Evolutionary conservation across 2,113 vertebrate species (phyloP).

Genomic region (Todiramphus saurophagus): DNA sequence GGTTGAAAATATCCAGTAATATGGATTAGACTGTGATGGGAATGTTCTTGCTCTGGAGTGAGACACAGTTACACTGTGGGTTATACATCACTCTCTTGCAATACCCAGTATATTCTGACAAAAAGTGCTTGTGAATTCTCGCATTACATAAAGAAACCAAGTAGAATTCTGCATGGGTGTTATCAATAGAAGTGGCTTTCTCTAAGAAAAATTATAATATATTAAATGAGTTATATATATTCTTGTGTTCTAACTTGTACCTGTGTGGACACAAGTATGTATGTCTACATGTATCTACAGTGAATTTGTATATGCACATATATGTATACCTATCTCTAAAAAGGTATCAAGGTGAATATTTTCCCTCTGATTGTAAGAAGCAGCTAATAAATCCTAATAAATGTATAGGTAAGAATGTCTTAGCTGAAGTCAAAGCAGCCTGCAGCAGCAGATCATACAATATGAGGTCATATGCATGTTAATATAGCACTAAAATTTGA

Average conservation of each 20-base stretch:
- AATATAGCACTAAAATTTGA: not conserved
- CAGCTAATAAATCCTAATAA: not conserved
- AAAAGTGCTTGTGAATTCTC: not conserved
- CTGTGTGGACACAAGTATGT: fast-evolving
- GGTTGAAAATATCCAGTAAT: not conserved
- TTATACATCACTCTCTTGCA: not conserved
- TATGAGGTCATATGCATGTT: not conserved
- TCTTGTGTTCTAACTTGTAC: not conserved
- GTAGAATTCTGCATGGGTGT: not conserved
- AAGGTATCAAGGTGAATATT: not conserved
- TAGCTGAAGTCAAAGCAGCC: not conserved
- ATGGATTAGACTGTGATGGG: not conserved
- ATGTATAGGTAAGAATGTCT: not conserved
- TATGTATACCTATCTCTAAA: not conserved
- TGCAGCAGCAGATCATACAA: not conserved
- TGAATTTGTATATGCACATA: not conserved
- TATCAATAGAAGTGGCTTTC: not conserved
- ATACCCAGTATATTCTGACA: not conserved
- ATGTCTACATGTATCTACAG: not conserved
- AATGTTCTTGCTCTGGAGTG: not conserved
- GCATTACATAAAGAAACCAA: not conserved
- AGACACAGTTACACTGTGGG: not conserved
- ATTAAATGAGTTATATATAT: not conserved
- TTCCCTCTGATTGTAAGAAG: not conserved
- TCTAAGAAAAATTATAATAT: not conserved